A percentile compares a stretch with the other conserved stretches of the same genome.
These are phyloP conservation scores for Sinocyclocheilus grahami DNA, from an alignment of 2,113 vertebrate genomes.

Conservation along the genomic window DNA sequence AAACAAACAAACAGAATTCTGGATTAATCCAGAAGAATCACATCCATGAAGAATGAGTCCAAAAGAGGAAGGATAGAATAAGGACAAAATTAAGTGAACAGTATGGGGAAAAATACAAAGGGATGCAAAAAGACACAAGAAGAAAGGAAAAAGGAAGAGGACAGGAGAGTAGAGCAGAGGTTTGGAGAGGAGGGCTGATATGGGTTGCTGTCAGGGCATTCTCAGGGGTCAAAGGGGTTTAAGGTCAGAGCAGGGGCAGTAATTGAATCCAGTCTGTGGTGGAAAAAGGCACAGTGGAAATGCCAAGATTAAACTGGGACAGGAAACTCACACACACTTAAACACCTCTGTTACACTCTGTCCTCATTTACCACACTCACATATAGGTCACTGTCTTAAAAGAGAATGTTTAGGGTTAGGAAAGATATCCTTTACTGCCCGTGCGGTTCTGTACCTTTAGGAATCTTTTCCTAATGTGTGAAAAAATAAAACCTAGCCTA, in stretches of 20 bases:
- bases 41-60: background rate
- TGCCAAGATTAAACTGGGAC: conserved; percentile 69
- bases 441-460: background rate
- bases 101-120: background rate
- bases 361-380: conserved; percentile 34
- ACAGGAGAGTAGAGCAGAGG: conserved; percentile 14
- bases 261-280: conserved; percentile 84
- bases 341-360: background rate
- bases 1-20: too few species aligned
- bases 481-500: background rate
- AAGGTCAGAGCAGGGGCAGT: conserved; percentile 70
- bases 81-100: background rate
- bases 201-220: conserved; percentile 54
- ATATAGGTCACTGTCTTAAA: conserved; percentile 59
- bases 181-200: conserved; percentile 44
- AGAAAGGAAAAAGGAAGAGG: background rate
- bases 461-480: background rate
- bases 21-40: too few species aligned
- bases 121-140: background rate
- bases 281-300: conserved; percentile 34
- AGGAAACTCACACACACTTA: conserved; percentile 23
- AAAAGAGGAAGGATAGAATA: background rate
- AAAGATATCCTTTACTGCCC: conserved; percentile 34
- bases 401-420: conserved; percentile 56
- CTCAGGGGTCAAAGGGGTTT: conserved; percentile 61